Percentiles rank a stretch among this genome's conserved stretches.
Conservation (phyloP, 2,888 invertebrate genomes). For the Cephus pulcher region DNA sequence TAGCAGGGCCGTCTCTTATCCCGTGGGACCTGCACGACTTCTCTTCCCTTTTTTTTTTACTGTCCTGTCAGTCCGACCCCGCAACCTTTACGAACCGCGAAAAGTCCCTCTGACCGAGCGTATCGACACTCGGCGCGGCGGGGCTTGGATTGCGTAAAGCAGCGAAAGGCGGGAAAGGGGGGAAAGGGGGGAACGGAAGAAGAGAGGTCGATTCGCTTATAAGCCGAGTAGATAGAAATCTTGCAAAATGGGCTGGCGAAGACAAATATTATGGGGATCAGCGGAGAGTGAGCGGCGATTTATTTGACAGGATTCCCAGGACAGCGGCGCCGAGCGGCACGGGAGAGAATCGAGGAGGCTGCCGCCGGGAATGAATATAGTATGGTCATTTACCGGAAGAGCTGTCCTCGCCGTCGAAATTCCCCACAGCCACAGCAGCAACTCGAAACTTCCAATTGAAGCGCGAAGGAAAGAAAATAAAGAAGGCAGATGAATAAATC, state of each 20-base stretch:
- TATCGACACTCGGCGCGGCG: background rate
- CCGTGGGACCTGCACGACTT: slow-evolving; percentile 40
- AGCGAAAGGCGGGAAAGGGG: background rate
- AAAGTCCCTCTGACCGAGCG: background rate
- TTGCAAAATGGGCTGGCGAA: slow-evolving; percentile 56
- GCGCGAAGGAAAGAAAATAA: no score
- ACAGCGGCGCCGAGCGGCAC: background rate
- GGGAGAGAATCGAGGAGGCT: no score
- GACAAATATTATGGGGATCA: slow-evolving; percentile 59
- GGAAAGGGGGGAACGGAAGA: no score
- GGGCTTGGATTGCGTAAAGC: background rate
- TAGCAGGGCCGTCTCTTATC: slow-evolving; percentile 29
- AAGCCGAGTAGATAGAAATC: slow-evolving; percentile 40
- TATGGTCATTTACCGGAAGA: no score
- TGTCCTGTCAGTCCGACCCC: slow-evolving; percentile 17
- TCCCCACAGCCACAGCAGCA: no score
- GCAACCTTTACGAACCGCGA: background rate
- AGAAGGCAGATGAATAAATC: background rate
- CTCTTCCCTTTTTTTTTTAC: slow-evolving; percentile 20
- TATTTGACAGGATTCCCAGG: slow-evolving; percentile 34
- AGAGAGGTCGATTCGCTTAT: background rate
- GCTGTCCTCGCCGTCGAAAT: no score
- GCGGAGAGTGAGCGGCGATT: slow-evolving; percentile 45
- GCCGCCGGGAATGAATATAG: no score
- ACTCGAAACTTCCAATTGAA: no score